These are phyloP conservation scores for Brachionus calyciflorus DNA, from an alignment of 1,140 invertebrate genomes.

Conservation along the genomic window DNA sequence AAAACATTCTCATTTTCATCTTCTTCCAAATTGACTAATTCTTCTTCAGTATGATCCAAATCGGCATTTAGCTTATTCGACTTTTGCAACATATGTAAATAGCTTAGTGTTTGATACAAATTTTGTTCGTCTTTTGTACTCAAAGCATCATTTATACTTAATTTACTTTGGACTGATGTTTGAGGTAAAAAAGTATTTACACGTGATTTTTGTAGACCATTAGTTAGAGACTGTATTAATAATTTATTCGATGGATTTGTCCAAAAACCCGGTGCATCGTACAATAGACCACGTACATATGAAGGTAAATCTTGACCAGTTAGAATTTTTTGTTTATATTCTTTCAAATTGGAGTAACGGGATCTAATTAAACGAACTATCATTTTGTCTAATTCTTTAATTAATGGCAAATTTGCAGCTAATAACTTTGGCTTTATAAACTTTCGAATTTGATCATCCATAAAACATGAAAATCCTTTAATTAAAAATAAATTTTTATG, in stretches of 20 bases:
- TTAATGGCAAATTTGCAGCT: background rate
- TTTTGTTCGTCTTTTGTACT: conserved; percentile 27
- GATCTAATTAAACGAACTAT: conserved; percentile 22
- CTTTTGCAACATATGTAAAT: conserved; percentile 21
- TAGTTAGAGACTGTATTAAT: background rate
- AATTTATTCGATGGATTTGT: background rate
- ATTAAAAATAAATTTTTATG: background rate
- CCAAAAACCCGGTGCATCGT: conserved; percentile 38
- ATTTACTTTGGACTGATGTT: background rate
- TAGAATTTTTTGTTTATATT: conserved; percentile 41
- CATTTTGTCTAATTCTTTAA: conserved; percentile 25
- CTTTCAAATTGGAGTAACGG: conserved; percentile 22
- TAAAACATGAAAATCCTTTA: conserved; percentile 36
- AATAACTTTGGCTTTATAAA: conserved; percentile 23
- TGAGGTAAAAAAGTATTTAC: background rate
- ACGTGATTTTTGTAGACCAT: conserved; percentile 3
- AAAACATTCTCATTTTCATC: conserved; percentile 15
- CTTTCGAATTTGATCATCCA: conserved; percentile 24
- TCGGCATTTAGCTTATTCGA: conserved; percentile 16
- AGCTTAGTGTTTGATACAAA: conserved; percentile 30
- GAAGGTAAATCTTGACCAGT: conserved; percentile 23
- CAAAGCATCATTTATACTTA: background rate
- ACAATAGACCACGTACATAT: conserved; percentile 31
- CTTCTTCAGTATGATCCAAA: conserved; percentile 31
- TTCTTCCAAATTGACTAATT: conserved; percentile 2